These are phyloP conservation scores for Leptinotarsa rubiginosa DNA, from an alignment of 2,888 invertebrate species.

Conservation along the genomic window DNA sequence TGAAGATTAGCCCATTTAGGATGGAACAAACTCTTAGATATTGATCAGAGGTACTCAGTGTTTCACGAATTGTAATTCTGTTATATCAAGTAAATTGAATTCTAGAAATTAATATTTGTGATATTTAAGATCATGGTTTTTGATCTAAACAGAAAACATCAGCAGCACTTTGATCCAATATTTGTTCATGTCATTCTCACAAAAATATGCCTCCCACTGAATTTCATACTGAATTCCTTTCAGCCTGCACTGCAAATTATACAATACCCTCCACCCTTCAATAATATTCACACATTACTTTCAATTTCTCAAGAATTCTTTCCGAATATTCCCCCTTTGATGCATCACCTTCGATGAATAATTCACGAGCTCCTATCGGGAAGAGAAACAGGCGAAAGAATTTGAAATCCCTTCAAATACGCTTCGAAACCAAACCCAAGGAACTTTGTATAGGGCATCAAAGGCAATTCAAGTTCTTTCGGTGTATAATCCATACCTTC, in stretches of 20 bases:
- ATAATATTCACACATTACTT: background rate
- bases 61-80: too few relatives aligned
- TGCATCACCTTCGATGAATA: constrained; percentile 3
- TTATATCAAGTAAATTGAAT: too few relatives aligned
- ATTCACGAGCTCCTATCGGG: background rate
- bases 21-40: too few relatives aligned
- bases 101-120: too few relatives aligned
- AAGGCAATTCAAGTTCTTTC: constrained; percentile 44
- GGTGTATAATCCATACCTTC: constrained; percentile 40
- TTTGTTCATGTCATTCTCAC: background rate
- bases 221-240: background rate
- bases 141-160: too few relatives aligned
- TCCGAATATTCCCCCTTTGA: background rate
- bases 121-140: too few relatives aligned
- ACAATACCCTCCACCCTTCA: background rate
- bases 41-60: too few relatives aligned
- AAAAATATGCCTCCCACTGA: background rate
- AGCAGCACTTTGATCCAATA: too few relatives aligned
- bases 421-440: constrained; percentile 16
- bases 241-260: background rate
- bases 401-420: background rate
- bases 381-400: background rate
- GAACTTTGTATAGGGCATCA: constrained; percentile 42
- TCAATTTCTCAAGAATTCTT: background rate
- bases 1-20: too few relatives aligned